A percentile compares a stretch with the other conserved stretches of the same genome.
Conservation (phyloP, 2,888 invertebrate species). For the Oscheius myriophilus region DNA sequence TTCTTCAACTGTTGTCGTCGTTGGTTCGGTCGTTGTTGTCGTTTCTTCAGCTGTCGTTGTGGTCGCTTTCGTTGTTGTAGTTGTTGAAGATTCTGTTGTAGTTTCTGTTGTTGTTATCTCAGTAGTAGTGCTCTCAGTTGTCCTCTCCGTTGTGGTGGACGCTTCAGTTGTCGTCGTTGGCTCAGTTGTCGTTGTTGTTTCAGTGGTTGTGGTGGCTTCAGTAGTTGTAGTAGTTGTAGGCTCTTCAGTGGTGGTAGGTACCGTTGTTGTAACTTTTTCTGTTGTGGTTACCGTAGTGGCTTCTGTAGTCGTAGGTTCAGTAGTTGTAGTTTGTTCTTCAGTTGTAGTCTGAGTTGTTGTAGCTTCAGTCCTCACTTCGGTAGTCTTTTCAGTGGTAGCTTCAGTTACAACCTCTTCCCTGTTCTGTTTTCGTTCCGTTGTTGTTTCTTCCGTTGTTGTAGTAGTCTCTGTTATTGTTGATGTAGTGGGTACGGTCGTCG, state of each 20-base stretch:
- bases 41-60: slow-evolving; percentile 10
- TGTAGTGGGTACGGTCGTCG: slow-evolving; percentile 1
- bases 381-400: neutral
- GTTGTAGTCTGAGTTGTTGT: slow-evolving; percentile 1
- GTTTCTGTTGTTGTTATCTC: slow-evolving; percentile 25
- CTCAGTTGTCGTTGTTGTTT: neutral
- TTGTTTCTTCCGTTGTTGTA: neutral
- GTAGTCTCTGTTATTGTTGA: neutral
- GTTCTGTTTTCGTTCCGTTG: neutral
- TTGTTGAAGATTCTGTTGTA: slow-evolving; percentile 15
- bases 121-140: neutral
- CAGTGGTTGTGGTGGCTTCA: neutral
- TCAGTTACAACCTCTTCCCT: neutral
- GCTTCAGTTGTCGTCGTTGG: neutral
- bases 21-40: slow-evolving; percentile 10
- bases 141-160: neutral
- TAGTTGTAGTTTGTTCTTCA: neutral
- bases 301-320: neutral
- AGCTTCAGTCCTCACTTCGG: neutral
- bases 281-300: neutral
- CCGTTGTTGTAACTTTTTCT: neutral
- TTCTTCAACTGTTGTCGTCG: neutral
- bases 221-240: neutral
- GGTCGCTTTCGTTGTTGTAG: slow-evolving; percentile 8
- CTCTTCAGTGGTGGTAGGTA: neutral